Conservation (phyloP, 2,888 invertebrate genomes). For the Cybosia mesomella region DNA sequence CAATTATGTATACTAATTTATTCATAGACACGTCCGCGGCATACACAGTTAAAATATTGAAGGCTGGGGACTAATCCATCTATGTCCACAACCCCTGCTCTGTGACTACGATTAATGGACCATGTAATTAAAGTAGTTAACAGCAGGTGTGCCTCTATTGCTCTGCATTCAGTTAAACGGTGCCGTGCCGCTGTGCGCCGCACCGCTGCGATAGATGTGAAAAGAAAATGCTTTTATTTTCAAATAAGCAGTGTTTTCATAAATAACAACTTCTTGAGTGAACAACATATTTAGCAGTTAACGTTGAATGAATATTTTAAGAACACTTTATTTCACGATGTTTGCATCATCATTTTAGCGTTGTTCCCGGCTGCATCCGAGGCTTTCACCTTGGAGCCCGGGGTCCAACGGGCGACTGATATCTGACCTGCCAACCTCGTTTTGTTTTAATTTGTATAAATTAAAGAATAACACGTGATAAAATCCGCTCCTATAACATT, state of each 20-base stretch:
- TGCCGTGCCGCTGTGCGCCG: slow-evolving; percentile 23
- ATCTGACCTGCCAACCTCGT: too few relatives aligned
- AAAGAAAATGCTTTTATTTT: slow-evolving; percentile 1
- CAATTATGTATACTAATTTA: slow-evolving; percentile 39
- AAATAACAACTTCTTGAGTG: neutral
- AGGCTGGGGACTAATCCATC: slow-evolving; percentile 69
- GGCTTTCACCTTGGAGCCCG: too few relatives aligned
- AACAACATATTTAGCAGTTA: neutral
- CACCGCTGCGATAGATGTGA: slow-evolving; percentile 28
- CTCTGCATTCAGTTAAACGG: slow-evolving; percentile 41
- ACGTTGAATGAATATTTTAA: neutral
- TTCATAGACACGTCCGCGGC: slow-evolving; percentile 41
- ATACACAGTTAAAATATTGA: slow-evolving; percentile 63
- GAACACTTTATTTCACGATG: too few relatives aligned
- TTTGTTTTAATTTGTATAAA: too few relatives aligned
- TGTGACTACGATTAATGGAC: slow-evolving; percentile 74
- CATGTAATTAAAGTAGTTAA: slow-evolving; percentile 81
- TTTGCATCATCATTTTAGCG: too few relatives aligned
- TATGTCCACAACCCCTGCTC: slow-evolving; percentile 73
- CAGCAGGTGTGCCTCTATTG: slow-evolving; percentile 71
- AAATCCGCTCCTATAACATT: too few relatives aligned
- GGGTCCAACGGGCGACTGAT: too few relatives aligned
- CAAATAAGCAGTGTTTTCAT: neutral
- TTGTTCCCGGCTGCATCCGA: too few relatives aligned
- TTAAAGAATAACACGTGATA: too few relatives aligned